Evolutionary conservation across 2,888 invertebrate genomes (phyloP), one percentile per base, ranked within the genome.

Genomic region (Pseudococcus jackbeardsleyi): DNA sequence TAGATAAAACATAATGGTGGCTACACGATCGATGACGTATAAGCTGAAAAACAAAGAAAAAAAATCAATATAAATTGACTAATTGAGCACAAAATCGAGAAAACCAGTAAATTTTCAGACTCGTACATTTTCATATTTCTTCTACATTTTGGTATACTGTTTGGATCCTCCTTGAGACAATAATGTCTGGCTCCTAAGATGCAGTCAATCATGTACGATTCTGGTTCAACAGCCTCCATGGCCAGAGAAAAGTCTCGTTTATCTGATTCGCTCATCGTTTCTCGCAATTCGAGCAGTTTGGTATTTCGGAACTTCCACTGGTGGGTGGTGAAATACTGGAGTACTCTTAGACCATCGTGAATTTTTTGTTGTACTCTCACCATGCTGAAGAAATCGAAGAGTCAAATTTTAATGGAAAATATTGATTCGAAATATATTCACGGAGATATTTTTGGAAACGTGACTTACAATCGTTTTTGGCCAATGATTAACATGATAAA

Each of bases 301-400:
- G 94, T 93, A 82, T 95, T 96, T 89, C 94, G 94, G 91, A 97
- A 97, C 90, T 93, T 92, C 98, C 98, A 98, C 90, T 96, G 94
- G 46, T 96, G 94, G 12, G 96, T 96, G 0, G 98, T 97, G 92
- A 98, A 98, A 91, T 97, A 98, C 91, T 97, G 96, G 33, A 98
- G 92, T 0, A 97, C 94, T 90, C 95, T 94, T 46, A 96, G 92
- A 0, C 96, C 96, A 89, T 95, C 93, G 46, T 95, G 93, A 90
- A 96, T 95, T 89, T 95, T 93, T 89, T 93, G 94, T 91, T 96
- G 96, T 84, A 96, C 93, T 33, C 95, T 94, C 54, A 96, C 93
- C 96, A 96, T 96, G 91, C 96, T 96, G 92, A n/a, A n/a, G n/a
- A n/a, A n/a, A n/a, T n/a, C n/a, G n/a, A n/a, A n/a, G n/a, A n/a